Conservation (phyloP, 2,888 invertebrate species). For the Volucella inanis region DNA sequence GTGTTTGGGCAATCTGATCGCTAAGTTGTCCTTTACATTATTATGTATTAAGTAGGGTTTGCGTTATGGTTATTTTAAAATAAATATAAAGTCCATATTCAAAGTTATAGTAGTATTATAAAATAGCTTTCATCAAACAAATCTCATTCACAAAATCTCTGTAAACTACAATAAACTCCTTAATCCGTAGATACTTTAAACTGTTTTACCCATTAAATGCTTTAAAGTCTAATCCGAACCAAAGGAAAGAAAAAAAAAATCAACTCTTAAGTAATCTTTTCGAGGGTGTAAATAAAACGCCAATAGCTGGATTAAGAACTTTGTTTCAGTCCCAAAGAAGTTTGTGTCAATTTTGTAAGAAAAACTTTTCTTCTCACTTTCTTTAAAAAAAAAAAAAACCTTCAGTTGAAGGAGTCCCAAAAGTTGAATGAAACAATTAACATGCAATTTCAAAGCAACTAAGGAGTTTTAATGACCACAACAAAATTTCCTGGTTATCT, state of each 20-base stretch:
- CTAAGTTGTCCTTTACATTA: too few relatives aligned
- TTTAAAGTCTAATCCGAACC: too few relatives aligned
- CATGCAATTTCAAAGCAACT: slow-evolving; percentile 44
- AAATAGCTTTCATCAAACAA: too few relatives aligned
- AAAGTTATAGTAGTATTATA: too few relatives aligned
- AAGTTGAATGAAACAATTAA: slow-evolving; percentile 26
- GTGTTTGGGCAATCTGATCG: too few relatives aligned
- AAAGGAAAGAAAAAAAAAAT: background rate
- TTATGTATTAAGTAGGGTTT: too few relatives aligned
- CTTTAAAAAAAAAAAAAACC: background rate
- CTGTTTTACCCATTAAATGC: too few relatives aligned
- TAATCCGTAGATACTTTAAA: too few relatives aligned
- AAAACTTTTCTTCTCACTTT: slow-evolving; percentile 6
- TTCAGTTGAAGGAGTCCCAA: background rate
- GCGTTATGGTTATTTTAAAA: too few relatives aligned
- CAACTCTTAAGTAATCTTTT: background rate
- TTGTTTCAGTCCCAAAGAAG: slow-evolving; percentile 9
- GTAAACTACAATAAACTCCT: too few relatives aligned
- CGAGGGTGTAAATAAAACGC: slow-evolving; percentile 27
- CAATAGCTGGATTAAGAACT: slow-evolving; percentile 33
- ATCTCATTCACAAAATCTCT: too few relatives aligned
- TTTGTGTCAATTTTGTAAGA: slow-evolving; percentile 19
- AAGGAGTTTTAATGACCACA: slow-evolving; percentile 47
- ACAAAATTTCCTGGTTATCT: slow-evolving; percentile 30
- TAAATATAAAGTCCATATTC: too few relatives aligned